phyloP scores from a whole-genome alignment of 1,140 invertebrate genomes.

The Melanaphis sacchari region DNA sequence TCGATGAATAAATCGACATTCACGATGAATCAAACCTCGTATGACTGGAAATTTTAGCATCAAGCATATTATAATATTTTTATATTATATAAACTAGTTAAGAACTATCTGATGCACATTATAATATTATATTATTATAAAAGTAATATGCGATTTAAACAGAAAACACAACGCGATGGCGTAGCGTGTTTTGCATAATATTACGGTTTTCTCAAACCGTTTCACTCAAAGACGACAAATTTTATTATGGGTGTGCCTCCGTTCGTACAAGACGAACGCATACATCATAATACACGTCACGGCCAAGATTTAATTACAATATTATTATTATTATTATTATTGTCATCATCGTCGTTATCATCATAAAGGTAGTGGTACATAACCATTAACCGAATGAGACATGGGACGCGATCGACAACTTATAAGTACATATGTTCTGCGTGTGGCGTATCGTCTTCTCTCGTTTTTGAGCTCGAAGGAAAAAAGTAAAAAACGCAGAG shows the following conservation, averaged over 20 bases:
- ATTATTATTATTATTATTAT: background rate
- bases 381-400: background rate
- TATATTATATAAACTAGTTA: background rate
- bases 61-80: background rate
- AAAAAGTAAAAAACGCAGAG: background rate
- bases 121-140: background rate
- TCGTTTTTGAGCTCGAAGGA: background rate
- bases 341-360: background rate
- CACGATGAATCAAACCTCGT: background rate
- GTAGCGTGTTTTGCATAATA: background rate
- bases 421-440: background rate
- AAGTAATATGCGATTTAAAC: background rate
- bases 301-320: background rate
- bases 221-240: slow-evolving; percentile 6
- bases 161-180: background rate
- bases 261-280: background rate
- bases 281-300: slow-evolving; percentile 5
- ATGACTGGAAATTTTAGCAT: background rate
- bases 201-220: background rate
- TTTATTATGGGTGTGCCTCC: background rate
- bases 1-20: too few species aligned
- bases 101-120: background rate
- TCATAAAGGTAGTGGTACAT: background rate
- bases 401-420: background rate
- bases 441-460: background rate